A percentile compares a stretch with the other conserved stretches of the same genome.
Evolutionary conservation across 2,888 invertebrate genomes (phyloP).

Genomic region (Lithophane ornitopus): DNA sequence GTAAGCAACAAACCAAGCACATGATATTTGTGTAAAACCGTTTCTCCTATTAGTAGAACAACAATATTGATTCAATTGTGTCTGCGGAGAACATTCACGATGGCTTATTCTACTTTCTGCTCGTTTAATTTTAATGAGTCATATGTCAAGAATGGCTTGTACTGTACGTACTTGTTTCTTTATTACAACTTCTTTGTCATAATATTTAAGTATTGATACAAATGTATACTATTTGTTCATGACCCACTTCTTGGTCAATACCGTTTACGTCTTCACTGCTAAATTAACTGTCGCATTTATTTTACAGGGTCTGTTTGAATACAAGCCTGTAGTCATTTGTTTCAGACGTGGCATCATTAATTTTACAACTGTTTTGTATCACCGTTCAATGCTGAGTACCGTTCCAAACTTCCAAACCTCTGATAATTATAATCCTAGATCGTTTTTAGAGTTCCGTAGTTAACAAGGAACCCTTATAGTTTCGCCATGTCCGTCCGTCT

Average conservation of each 20-base stretch:
- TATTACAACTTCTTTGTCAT: constrained; percentile 26
- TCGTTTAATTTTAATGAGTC: constrained; percentile 55
- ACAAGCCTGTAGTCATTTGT: constrained; percentile 22
- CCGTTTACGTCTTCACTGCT: background rate
- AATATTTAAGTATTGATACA: constrained; percentile 18
- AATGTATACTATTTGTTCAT: background rate
- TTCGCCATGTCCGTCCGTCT: no score
- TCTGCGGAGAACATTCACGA: constrained; percentile 35
- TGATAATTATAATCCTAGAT: background rate
- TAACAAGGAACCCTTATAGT: no score
- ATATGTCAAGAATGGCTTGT: constrained; percentile 31
- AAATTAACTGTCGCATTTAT: constrained; percentile 25
- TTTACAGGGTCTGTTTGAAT: constrained; percentile 11
- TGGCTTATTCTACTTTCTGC: constrained; percentile 36
- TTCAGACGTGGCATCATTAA: constrained; percentile 17
- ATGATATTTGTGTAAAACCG: constrained; percentile 14
- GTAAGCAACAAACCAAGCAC: background rate
- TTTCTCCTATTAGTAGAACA: constrained; percentile 30
- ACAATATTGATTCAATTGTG: constrained; percentile 64
- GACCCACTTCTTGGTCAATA: constrained; percentile 1
- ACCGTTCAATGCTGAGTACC: background rate
- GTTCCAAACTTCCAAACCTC: background rate
- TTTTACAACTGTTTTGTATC: constrained; percentile 31
- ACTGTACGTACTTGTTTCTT: constrained; percentile 2
- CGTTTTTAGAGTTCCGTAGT: no score